Conservation (phyloP, 2,888 invertebrate genomes). For the Dastarcus helophoroides region DNA sequence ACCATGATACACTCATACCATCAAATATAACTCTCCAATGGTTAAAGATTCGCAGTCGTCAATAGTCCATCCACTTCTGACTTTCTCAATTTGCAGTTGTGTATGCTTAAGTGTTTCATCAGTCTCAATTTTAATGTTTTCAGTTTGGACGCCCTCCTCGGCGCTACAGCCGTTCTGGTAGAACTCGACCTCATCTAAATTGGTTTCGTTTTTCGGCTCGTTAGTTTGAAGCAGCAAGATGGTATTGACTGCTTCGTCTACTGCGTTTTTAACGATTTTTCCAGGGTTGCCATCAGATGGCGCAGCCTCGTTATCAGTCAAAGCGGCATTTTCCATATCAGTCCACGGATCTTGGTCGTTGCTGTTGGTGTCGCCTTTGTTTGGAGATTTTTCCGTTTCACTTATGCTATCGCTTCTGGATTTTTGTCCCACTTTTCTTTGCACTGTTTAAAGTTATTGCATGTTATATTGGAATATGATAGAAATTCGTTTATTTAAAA, state of each 20-base stretch:
- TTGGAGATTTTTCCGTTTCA: slow-evolving; percentile 17
- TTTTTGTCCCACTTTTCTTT: slow-evolving; percentile 8
- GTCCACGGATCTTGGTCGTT: slow-evolving; percentile 4
- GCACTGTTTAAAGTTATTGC: no score
- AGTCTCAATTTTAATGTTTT: slow-evolving; percentile 9
- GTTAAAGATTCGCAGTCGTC: slow-evolving; percentile 67
- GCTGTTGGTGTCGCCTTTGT: slow-evolving; percentile 11
- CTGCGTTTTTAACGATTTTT: slow-evolving; percentile 19
- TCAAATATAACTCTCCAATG: slow-evolving; percentile 81
- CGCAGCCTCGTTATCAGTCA: no score
- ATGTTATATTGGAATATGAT: no score
- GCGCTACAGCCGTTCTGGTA: no score
- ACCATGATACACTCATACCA: slow-evolving; percentile 43
- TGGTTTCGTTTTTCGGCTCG: slow-evolving; percentile 29
- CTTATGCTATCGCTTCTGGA: slow-evolving; percentile 16
- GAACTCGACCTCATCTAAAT: no score
- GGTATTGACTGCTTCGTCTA: slow-evolving; percentile 29
- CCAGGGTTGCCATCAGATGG: no score
- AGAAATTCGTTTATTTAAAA: no score
- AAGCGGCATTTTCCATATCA: background rate
- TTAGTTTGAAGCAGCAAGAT: slow-evolving; percentile 28
- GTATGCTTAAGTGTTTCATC: slow-evolving; percentile 12
- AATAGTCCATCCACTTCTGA: slow-evolving; percentile 66
- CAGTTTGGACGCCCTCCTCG: no score
- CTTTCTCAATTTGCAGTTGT: slow-evolving; percentile 31